Conservation (phyloP, 2,797 vertebrate genomes). For the Silurus aristotelis region DNA sequence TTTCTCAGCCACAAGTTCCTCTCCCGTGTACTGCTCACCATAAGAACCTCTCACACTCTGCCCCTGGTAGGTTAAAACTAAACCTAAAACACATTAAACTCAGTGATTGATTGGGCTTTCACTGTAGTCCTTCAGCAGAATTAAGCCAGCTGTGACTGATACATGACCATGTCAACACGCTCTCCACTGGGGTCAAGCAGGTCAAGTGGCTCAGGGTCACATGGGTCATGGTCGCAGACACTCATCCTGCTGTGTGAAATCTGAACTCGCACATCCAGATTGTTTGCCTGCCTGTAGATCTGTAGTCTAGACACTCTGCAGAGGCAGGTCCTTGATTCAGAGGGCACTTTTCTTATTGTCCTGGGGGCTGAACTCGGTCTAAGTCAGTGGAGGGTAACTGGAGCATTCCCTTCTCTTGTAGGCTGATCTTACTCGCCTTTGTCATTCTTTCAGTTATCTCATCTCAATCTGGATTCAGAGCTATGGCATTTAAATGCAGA, state of each 20-base stretch:
- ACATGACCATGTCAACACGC: slow-evolving; percentile 50
- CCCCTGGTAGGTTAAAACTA: not conserved
- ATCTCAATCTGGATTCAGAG: slow-evolving; percentile 25
- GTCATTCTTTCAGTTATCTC: slow-evolving; percentile 19
- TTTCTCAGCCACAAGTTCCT: not conserved
- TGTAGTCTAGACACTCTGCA: slow-evolving; percentile 44
- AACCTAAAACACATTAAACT: slow-evolving; percentile 1
- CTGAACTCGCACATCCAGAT: slow-evolving; percentile 31
- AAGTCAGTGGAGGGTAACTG: not conserved
- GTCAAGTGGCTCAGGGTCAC: slow-evolving; percentile 49
- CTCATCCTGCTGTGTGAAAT: slow-evolving; percentile 46
- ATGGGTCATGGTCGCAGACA: slow-evolving; percentile 49
- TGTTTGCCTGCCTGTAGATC: slow-evolving; percentile 24
- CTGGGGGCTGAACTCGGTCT: not conserved
- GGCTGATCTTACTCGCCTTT: slow-evolving; percentile 18
- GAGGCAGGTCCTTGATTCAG: slow-evolving; percentile 11
- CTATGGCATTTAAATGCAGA: slow-evolving; percentile 19
- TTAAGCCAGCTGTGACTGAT: slow-evolving; percentile 41
- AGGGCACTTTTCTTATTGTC: not conserved
- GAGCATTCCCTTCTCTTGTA: not conserved
- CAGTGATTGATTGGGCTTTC: slow-evolving; percentile 36
- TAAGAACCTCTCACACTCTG: not conserved
- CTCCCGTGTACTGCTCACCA: too few relatives aligned
- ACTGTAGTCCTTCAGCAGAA: slow-evolving; percentile 23
- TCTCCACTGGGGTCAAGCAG: slow-evolving; percentile 38